phyloP scores from a whole-genome alignment of 2,113 vertebrate species.

The Pygoscelis antarcticus region DNA sequence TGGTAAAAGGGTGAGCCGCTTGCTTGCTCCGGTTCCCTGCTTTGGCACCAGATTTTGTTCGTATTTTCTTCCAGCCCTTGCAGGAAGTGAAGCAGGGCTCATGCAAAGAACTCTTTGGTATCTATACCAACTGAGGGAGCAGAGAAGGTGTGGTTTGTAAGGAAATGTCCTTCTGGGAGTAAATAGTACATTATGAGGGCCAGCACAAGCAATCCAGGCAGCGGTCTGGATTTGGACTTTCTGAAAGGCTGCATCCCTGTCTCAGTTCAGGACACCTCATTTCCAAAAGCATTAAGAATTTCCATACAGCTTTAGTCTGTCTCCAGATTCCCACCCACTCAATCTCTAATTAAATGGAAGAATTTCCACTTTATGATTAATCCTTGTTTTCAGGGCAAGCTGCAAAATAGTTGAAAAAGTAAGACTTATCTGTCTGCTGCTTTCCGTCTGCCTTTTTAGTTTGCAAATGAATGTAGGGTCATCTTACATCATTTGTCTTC shows the following conservation, averaged over 20 bases:
- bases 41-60: neutral
- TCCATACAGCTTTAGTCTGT: neutral
- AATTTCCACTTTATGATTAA: constrained; percentile 61
- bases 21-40: neutral
- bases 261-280: neutral
- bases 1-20: neutral
- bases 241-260: neutral
- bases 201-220: neutral
- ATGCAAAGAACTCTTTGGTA: neutral
- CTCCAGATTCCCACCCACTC: constrained; percentile 17
- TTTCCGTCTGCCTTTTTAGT: constrained; percentile 62
- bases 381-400: constrained; percentile 37
- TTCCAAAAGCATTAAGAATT: neutral
- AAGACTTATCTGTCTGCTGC: constrained; percentile 59
- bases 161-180: neutral
- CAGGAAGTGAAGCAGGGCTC: neutral
- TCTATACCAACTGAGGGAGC: neutral
- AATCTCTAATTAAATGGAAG: constrained; percentile 60
- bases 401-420: constrained; percentile 55
- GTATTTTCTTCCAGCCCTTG: neutral
- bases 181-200: neutral
- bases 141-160: neutral
- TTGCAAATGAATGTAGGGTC: constrained; percentile 59
- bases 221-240: neutral
- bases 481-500: constrained; percentile 75